A percentile compares a stretch with the other conserved stretches of the same genome.
phyloP scores from a whole-genome alignment of 2,888 invertebrate genomes.

The Cerceris ruficornis region DNA sequence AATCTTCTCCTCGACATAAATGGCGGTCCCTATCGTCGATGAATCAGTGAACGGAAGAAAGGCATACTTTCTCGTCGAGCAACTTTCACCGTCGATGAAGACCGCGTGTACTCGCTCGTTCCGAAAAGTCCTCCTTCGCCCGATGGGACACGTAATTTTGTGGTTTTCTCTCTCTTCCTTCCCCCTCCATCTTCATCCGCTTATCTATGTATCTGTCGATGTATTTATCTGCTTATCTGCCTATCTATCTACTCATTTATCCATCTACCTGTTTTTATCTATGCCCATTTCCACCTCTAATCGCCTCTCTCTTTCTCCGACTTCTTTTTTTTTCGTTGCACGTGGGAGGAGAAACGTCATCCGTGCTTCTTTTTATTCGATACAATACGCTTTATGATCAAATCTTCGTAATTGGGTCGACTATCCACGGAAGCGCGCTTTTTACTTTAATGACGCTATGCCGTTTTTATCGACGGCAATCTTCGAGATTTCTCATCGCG shows the following conservation, averaged over 20 bases:
- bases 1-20: conserved; percentile 25
- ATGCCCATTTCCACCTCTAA: not conserved
- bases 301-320: not conserved
- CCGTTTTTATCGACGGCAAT: not conserved
- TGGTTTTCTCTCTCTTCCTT: conserved; percentile 15
- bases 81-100: conserved; percentile 81
- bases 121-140: conserved; percentile 71
- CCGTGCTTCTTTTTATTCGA: not conserved
- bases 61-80: conserved; percentile 80
- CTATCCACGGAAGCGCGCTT: no score
- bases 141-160: conserved; percentile 39
- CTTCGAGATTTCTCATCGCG: not conserved
- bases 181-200: not conserved
- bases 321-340: not conserved
- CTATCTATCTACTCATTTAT: not conserved
- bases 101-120: conserved; percentile 65
- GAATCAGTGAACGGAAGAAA: conserved; percentile 80
- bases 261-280: no score
- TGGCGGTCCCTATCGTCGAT: conserved; percentile 67
- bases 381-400: not conserved
- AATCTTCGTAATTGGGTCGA: conserved; percentile 1
- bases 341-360: conserved; percentile 3
- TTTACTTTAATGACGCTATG: not conserved
- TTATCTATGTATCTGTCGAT: not conserved
- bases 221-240: not conserved